A percentile compares a stretch with the other conserved stretches of the same genome.
Conservation (phyloP, 2,888 invertebrate genomes). For the Pseudococcus jackbeardsleyi region DNA sequence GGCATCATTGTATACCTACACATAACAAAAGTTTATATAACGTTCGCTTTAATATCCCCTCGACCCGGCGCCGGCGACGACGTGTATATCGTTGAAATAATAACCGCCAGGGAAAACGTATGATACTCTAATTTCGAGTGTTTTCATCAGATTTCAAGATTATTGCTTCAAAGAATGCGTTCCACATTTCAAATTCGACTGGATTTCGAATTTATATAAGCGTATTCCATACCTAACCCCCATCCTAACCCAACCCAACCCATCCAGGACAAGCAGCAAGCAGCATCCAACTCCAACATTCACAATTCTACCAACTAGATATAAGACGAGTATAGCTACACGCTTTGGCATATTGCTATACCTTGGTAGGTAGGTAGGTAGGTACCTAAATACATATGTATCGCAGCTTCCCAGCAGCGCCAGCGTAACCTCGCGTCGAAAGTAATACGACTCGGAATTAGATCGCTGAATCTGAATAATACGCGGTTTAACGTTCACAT, state of each 20-base stretch:
- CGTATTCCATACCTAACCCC: no score
- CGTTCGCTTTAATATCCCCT: not conserved
- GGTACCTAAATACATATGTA: not conserved
- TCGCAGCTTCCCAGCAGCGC: not conserved
- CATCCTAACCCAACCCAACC: no score
- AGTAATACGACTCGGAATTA: no score
- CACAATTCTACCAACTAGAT: not conserved
- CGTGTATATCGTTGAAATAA: not conserved
- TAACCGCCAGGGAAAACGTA: constrained; percentile 12
- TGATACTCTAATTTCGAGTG: constrained; percentile 22
- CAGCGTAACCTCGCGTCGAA: no score
- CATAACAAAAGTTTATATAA: not conserved
- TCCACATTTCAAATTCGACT: constrained; percentile 17
- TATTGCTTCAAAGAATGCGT: constrained; percentile 17
- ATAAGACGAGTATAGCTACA: not conserved
- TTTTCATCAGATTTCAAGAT: constrained; percentile 8
- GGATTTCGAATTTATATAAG: not conserved
- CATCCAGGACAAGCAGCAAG: no score
- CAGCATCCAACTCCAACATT: no score
- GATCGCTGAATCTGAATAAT: not conserved
- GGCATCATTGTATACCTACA: constrained; percentile 12
- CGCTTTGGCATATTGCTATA: no score
- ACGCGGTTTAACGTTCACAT: not conserved
- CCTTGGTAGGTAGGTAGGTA: not conserved
- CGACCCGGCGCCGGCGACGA: not conserved